Percentiles rank a stretch among this genome's conserved stretches.
phyloP scores from a whole-genome alignment of 2,113 vertebrate genomes.

The Toxotes jaculatrix region DNA sequence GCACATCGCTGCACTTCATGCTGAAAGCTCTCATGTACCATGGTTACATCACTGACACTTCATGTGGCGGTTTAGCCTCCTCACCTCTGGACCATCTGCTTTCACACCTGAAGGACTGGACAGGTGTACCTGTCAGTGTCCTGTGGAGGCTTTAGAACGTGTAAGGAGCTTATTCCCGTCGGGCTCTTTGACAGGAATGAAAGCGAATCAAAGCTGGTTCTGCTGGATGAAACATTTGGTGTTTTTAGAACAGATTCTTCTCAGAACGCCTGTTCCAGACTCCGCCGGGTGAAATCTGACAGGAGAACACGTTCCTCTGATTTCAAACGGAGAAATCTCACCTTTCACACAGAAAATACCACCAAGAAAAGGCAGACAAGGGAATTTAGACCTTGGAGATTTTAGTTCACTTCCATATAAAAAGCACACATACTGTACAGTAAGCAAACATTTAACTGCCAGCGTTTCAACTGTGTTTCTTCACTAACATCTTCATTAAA shows the following conservation, averaged over 20 bases:
- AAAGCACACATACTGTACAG: constrained; percentile 65
- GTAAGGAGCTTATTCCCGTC: neutral
- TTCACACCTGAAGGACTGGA: too few relatives aligned
- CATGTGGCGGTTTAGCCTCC: neutral
- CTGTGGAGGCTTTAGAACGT: neutral
- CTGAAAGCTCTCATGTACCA: neutral
- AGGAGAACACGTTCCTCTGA: neutral
- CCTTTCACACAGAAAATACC: neutral
- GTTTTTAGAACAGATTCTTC: too few relatives aligned
- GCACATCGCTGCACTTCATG: neutral
- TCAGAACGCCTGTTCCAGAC: too few relatives aligned
- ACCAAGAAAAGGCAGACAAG: constrained; percentile 24
- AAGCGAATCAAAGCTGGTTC: neutral
- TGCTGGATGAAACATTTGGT: too few relatives aligned
- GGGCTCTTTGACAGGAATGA: too few relatives aligned
- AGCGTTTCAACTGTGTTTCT: constrained; percentile 38
- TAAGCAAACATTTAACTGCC: constrained; percentile 58
- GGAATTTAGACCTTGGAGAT: constrained; percentile 10
- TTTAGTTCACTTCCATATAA: constrained; percentile 68
- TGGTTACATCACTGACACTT: neutral
- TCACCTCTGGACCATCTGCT: neutral
- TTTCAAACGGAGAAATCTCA: too few relatives aligned
- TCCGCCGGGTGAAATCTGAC: neutral
- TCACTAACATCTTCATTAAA: constrained; percentile 30
- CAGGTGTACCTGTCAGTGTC: too few relatives aligned